Percentiles rank a stretch among this genome's conserved stretches.
Conservation (phyloP, 1,140 invertebrate species). For the Frieseomelitta varia region DNA sequence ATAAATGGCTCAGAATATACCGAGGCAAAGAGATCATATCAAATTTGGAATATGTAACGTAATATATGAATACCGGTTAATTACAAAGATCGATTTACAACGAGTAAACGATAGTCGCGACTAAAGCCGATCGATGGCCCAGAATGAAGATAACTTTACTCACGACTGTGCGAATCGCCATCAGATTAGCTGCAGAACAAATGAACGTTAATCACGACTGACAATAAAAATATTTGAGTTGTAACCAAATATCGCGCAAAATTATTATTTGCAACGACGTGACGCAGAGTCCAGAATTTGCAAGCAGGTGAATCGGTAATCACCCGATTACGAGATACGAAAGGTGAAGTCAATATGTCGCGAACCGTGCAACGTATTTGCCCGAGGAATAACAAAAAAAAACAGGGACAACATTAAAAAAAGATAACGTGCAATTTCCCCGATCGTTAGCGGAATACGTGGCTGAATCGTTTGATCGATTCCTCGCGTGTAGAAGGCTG, state of each 20-base stretch:
- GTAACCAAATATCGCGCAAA: neutral
- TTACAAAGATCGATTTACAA: neutral
- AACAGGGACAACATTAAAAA: neutral
- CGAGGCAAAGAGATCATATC: too few species aligned
- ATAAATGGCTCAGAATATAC: too few species aligned
- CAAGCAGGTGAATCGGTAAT: neutral
- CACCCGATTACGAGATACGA: too few species aligned
- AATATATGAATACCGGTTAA: neutral
- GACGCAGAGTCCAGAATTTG: neutral
- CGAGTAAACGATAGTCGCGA: neutral
- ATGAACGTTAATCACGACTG: neutral
- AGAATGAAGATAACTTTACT: neutral
- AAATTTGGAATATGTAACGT: too few species aligned
- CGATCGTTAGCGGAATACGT: constrained; percentile 4
- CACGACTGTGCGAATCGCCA: too few species aligned
- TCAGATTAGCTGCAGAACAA: neutral
- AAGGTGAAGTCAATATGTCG: too few species aligned
- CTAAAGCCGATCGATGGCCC: neutral
- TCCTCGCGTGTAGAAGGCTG: neutral
- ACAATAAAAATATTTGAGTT: neutral
- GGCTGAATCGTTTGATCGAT: constrained; percentile 20
- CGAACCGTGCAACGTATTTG: neutral
- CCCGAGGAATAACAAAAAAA: neutral
- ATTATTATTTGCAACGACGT: neutral
- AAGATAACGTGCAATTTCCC: constrained; percentile 5